A percentile compares a stretch with the other conserved stretches of the same genome.
Evolutionary conservation across 1,140 invertebrate species (phyloP).

Genomic region (Pogonomyrmex californicus): DNA sequence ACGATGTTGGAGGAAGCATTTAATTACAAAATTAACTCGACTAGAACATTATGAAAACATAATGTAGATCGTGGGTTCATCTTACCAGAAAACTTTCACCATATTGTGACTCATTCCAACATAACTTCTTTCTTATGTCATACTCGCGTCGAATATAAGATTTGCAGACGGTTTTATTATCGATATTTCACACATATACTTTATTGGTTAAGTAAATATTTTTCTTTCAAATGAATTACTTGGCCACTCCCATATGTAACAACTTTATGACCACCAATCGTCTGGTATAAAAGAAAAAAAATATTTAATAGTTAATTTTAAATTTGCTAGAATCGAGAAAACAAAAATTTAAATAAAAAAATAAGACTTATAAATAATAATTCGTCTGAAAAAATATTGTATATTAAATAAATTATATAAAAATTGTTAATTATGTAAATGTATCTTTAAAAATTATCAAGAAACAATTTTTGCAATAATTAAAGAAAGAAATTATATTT

Average conservation of each 20-base stretch:
- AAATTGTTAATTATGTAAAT: constrained; percentile 14
- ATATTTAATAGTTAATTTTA: background rate
- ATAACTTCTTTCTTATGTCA: constrained; percentile 81
- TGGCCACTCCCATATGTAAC: background rate
- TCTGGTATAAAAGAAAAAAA: background rate
- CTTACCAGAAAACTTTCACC: constrained; percentile 68
- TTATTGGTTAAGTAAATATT: constrained; percentile 57
- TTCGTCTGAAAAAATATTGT: background rate
- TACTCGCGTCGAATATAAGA: constrained; percentile 24
- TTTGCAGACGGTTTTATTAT: constrained; percentile 31
- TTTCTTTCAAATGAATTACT: background rate
- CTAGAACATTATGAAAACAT: constrained; percentile 7
- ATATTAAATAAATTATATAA: background rate
- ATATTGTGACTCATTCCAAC: constrained; percentile 75
- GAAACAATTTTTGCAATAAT: background rate
- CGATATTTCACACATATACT: constrained; percentile 41
- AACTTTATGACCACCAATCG: background rate
- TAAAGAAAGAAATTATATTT: background rate
- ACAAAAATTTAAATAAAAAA: constrained; percentile 7
- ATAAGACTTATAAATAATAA: background rate
- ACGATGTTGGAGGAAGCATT: background rate
- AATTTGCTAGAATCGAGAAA: background rate
- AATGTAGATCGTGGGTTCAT: background rate
- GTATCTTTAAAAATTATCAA: background rate
- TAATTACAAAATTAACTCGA: constrained; percentile 1